Conservation (phyloP, 2,797 vertebrate genomes). For the Coregonus ussuriensis region DNA sequence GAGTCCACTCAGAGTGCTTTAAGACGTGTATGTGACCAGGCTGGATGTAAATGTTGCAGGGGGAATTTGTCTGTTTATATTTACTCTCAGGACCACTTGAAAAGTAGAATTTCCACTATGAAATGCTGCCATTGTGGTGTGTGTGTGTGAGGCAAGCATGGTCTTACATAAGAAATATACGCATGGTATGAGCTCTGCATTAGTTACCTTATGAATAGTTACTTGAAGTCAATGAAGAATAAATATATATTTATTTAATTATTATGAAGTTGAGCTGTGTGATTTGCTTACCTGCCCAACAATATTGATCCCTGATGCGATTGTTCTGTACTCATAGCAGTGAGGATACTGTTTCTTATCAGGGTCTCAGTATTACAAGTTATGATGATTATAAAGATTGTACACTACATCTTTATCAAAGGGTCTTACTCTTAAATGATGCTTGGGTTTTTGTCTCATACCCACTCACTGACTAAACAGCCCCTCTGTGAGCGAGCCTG, state of each 20-base stretch:
- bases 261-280: no score
- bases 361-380: background rate
- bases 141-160: conserved; percentile 54
- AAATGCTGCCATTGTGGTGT: conserved; percentile 2
- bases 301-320: background rate
- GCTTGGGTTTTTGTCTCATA: background rate
- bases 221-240: no score
- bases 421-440: background rate
- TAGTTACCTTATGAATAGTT: no score
- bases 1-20: conserved; percentile 17
- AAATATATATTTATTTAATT: no score
- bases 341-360: background rate
- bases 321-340: background rate
- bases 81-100: background rate
- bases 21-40: no score
- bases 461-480: conserved; percentile 5
- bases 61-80: conserved; percentile 3
- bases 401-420: background rate
- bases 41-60: background rate
- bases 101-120: background rate
- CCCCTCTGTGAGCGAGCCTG: background rate
- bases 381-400: background rate
- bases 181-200: conserved; percentile 38
- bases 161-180: conserved; percentile 46
- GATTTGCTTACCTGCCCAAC: no score